Percentiles rank a stretch among this genome's conserved stretches.
Conservation (phyloP, 1,140 invertebrate species). For the Psilanteris sp. region DNA sequence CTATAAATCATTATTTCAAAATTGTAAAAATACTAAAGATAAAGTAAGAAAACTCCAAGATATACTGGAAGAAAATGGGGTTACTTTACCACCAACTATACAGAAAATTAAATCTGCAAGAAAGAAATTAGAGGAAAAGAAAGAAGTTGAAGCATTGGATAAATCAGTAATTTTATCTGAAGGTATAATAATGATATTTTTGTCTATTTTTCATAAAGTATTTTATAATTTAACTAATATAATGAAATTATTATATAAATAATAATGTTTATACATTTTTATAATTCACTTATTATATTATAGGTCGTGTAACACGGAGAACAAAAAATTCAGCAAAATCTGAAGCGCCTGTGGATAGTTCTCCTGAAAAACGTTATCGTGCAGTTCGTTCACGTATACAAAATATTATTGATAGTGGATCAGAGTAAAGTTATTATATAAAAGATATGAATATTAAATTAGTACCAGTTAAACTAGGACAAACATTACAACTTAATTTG, state of each 20-base stretch:
- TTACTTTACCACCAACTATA: conserved; percentile 68
- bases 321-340: conserved; percentile 44
- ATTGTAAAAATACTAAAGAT: conserved; percentile 67
- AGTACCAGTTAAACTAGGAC: conserved; percentile 35
- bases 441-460: conserved; percentile 1
- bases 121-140: conserved; percentile 60
- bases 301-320: conserved; percentile 72
- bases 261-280: too few relatives aligned
- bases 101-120: conserved; percentile 73
- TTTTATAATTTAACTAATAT: too few relatives aligned
- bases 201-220: too few relatives aligned
- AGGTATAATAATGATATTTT: conserved; percentile 56
- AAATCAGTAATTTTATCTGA: conserved; percentile 68
- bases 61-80: conserved; percentile 70
- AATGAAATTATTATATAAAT: too few relatives aligned
- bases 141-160: conserved; percentile 68
- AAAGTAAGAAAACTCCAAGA: conserved; percentile 65
- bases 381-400: conserved; percentile 67
- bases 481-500: conserved; percentile 38
- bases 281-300: conserved; percentile 22
- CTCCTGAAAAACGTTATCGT: conserved; percentile 49
- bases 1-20: conserved; percentile 68
- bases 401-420: conserved; percentile 71
- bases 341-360: not conserved
- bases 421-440: conserved; percentile 67